Evolutionary conservation across 2,113 vertebrate species (phyloP).

Genomic region (Egretta garzetta): DNA sequence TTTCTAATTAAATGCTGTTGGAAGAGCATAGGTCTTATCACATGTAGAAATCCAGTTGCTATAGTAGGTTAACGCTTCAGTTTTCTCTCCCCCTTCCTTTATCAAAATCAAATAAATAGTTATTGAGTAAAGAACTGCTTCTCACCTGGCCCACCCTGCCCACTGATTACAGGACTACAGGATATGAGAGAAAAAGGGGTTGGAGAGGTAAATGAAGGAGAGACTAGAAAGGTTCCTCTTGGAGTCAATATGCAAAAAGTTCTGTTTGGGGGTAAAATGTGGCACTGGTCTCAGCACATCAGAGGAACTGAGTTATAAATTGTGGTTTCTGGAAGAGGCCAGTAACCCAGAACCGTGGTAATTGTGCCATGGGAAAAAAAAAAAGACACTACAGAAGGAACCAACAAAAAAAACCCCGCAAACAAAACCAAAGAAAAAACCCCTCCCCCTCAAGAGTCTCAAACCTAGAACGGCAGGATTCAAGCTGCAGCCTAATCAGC

Average conservation of each 20-base stretch:
- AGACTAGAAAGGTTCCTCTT: not conserved
- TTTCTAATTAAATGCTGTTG: not conserved
- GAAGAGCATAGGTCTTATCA: not conserved
- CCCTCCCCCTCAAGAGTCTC: not conserved
- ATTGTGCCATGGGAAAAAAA: accelerated
- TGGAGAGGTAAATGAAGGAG: not conserved
- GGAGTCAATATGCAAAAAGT: accelerated
- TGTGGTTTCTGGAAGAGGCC: not conserved
- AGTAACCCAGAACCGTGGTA: not conserved
- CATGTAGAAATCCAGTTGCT: not conserved
- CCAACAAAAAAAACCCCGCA: not conserved
- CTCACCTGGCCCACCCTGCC: not conserved
- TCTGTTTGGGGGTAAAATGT: not conserved
- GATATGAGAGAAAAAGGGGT: not conserved
- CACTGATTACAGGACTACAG: not conserved
- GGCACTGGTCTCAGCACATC: not conserved
- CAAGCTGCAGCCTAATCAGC: not conserved
- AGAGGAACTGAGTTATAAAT: not conserved
- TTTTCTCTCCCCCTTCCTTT: not conserved
- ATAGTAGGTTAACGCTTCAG: not conserved
- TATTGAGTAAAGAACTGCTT: not conserved
- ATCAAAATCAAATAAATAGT: not conserved
- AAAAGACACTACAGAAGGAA: not conserved
- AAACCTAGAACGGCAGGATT: not conserved
- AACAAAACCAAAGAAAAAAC: not conserved